Base-by-base conservation (phyloP, 2,888 invertebrate genomes). In the Andrena haemorrhoa region DNA sequence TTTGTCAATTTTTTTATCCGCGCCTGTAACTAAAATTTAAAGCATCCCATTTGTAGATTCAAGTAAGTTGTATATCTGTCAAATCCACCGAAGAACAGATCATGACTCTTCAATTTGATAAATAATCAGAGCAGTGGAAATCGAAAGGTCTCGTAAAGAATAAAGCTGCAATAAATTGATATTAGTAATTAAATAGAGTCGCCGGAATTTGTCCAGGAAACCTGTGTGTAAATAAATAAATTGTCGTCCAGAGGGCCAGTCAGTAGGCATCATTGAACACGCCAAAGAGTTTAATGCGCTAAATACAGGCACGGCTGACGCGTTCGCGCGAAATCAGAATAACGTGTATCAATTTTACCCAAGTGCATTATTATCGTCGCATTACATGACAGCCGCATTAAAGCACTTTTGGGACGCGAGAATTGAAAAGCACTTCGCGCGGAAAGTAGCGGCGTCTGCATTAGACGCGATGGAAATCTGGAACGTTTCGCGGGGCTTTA, bases 391-490 rank as follows among this genome's bases (percentile, higher is more conserved):
- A 60, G 61, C 53, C 31, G 60, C 51, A 53, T 66, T 47, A 61
- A 73, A 61, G 65, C 29, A 29, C 61, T 56, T 51, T 68, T 41
- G 33, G 26, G 33, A 71, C 53, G 56, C 63, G 35, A 12, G 7
- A 2, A 58, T 71, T 47, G 35, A 56, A 63, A 80, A 29, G 51
- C 58, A 66, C 66, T 63, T 29, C 8, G 31, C 68, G 35, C 7
- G 12, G 53, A 47, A 47, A 70, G 60, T 61, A 53, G n/a, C 35
- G 61, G 4, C 23, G 71, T 76, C 76, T 66, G 76, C 58, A 79
- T 75, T 35, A 76, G 66, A 77, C 72, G 35, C 69, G 66, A 75
- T 51, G 41, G 12, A 79, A 85, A 82, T 76, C 80, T 74, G 66
- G 56, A 56, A 64, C 68, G 63, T 58, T 26, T 65, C 58, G 53